phyloP scores from a whole-genome alignment of 2,888 invertebrate genomes.

The Pomacea canaliculata region DNA sequence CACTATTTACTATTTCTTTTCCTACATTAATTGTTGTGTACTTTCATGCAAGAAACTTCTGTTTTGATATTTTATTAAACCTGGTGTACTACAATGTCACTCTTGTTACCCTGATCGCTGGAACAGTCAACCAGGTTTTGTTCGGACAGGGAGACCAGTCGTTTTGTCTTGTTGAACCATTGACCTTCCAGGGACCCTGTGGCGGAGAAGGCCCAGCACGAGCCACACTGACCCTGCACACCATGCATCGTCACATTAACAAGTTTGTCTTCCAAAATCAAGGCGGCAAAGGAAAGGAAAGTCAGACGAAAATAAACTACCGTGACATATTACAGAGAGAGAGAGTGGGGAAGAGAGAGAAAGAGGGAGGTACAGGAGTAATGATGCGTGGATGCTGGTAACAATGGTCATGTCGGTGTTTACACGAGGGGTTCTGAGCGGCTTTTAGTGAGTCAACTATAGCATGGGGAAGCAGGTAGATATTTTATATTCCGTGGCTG shows the following conservation, averaged over 20 bases:
- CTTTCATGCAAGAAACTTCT: neutral
- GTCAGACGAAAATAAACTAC: neutral
- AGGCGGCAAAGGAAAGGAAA: neutral
- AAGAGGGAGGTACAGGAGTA: neutral
- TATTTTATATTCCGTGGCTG: too few relatives aligned
- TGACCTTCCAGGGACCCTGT: slow-evolving; percentile 76
- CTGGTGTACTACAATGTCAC: too few relatives aligned
- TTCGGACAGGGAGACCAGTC: slow-evolving; percentile 72
- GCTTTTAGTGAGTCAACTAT: too few relatives aligned
- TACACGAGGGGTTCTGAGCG: too few relatives aligned
- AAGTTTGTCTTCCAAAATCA: neutral
- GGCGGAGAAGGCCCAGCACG: slow-evolving; percentile 88
- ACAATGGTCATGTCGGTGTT: too few relatives aligned
- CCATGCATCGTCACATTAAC: neutral
- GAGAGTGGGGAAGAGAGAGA: too few relatives aligned
- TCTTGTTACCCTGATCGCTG: slow-evolving; percentile 41
- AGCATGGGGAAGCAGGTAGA: too few relatives aligned
- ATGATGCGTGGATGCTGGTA: too few relatives aligned
- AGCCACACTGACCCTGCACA: slow-evolving; percentile 83
- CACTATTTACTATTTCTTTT: neutral
- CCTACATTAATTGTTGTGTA: neutral
- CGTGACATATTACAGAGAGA: neutral
- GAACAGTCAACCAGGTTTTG: slow-evolving; percentile 71
- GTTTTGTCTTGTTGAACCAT: slow-evolving; percentile 73
- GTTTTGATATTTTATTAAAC: neutral